Evolutionary conservation across 2,113 vertebrate genomes (phyloP), one percentile per base, ranked within the genome.

Genomic region (Pollimyrus isidori): DNA sequence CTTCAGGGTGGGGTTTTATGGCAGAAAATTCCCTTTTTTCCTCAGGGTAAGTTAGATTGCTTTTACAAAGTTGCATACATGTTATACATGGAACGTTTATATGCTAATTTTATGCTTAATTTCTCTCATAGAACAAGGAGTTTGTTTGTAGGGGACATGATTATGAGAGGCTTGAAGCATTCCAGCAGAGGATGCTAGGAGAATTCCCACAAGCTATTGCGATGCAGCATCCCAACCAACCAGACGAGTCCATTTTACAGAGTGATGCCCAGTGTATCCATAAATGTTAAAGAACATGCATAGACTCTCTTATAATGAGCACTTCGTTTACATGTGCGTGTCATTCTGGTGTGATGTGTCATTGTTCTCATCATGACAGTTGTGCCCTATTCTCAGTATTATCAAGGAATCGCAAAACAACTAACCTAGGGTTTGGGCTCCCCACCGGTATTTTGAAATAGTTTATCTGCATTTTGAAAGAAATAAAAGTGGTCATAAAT

Each of bases 201-300:
- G 98, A 99, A 94, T 99, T 99, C 93, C 98, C 98, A 0, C 98
- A 99, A 90, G 98, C 98, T n/a, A 98, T 99, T 9, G 97, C 98
- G 21, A 99, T 99, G 98, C 98, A 99, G 94, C 98, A 99, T 89
- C 97, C 98, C n/a, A 99, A 99, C 89, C 98, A 99, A 90, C 98
- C 98, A 0, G 98, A 99, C 0, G 98, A 99, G 62, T 95, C 97
- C 88, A 97, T 99, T 85, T 91, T 99, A 91, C 98, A 99, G 93
- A 97, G 97, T 6, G 98, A 99, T 21, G 97, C 97, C 0, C 98
- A 99, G 93, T 99, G 98, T 99, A 99, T 99, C 98, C 97, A 97
- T 95, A 88, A 69, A 69, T 85, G 89, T 23, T 10, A 35, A 30
- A 50, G 62, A 6, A 65, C 7, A 23, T 35, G 35, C 35, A 13